Percentiles rank a stretch among this genome's conserved stretches.
Conservation (phyloP, 2,888 invertebrate genomes). For the Neocrepidodera transversa region DNA sequence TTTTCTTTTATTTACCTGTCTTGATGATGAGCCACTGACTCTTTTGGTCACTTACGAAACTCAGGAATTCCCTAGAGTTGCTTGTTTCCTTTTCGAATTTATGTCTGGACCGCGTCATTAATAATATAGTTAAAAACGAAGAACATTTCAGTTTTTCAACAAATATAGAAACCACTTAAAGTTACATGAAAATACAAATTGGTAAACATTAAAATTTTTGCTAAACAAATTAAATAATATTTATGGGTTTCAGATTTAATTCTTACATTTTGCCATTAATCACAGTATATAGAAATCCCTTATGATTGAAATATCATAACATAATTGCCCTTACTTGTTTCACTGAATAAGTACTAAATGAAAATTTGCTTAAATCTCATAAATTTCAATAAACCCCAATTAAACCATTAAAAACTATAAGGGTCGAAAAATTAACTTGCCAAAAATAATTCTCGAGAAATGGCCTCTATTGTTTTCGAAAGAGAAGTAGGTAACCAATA, state of each 20-base stretch:
- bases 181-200: constrained; percentile 36
- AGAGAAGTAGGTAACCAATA: constrained; percentile 30
- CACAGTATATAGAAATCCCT: no score
- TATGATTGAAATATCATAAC: neutral
- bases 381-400: constrained; percentile 29
- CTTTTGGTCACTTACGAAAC: constrained; percentile 3
- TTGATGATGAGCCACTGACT: constrained; percentile 4
- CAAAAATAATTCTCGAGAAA: constrained; percentile 22
- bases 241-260: no score
- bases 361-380: constrained; percentile 13
- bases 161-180: constrained; percentile 43
- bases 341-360: neutral
- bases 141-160: constrained; percentile 14
- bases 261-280: no score
- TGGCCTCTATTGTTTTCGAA: constrained; percentile 34
- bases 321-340: neutral
- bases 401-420: constrained; percentile 15
- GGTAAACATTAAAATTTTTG: no score
- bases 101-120: constrained; percentile 30
- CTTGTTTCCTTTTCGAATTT: constrained; percentile 27
- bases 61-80: constrained; percentile 16
- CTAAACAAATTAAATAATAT: no score
- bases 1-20: no score
- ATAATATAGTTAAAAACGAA: constrained; percentile 28
- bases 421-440: constrained; percentile 23